Base-by-base conservation (phyloP, 1,140 invertebrate genomes). In the Acromyrmex charruanus region DNA sequence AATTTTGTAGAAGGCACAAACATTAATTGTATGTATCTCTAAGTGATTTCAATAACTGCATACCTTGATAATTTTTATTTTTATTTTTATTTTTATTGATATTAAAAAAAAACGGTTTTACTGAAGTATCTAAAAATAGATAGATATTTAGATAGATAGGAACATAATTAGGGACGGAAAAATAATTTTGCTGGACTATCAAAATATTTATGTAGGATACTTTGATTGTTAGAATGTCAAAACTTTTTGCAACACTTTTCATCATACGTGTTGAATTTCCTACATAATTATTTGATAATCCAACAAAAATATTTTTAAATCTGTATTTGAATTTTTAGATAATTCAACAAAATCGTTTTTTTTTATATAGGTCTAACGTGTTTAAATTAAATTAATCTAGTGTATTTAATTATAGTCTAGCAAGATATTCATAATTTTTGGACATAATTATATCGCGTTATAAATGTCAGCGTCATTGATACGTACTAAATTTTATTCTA, bases 401-500 rank as follows among this genome's bases (percentile, higher is more conserved):
- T 25, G 31, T 9, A 16, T 81, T 69, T 3, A 53, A 39, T n/a
- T 31, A 39, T 44, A 44, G 28, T 49, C 7, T 80, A 5, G 5
- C 35, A 21, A 55, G n/a, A 39, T 6, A 21, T 2, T 44, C 21
- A 2, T 12, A 44, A 68, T 44, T 55, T 14, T 39, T 35, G n/a
- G 7, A 71, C 6, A 3, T 72, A 59, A 82, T 82, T 82, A 49
- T 14, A 16, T 16, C 25, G 55, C 18, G 39, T 59, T 74, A 74
- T 61, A 61, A 80, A 66, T 79, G 72, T 71, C 44, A 5, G 35
- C 12, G 21, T 61, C 18, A 49, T 74, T 49, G 18, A 18, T 66
- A 31, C 61, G 3, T 31, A 18, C 7, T 82, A 35, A 82, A 74
- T 84, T 84, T 84, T 59, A 75, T 44, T 6, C 68, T 35, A n/a